Evolutionary conservation across 2,888 invertebrate genomes (phyloP), one percentile per base, ranked within the genome.

Genomic region (Chironomus tentans): DNA sequence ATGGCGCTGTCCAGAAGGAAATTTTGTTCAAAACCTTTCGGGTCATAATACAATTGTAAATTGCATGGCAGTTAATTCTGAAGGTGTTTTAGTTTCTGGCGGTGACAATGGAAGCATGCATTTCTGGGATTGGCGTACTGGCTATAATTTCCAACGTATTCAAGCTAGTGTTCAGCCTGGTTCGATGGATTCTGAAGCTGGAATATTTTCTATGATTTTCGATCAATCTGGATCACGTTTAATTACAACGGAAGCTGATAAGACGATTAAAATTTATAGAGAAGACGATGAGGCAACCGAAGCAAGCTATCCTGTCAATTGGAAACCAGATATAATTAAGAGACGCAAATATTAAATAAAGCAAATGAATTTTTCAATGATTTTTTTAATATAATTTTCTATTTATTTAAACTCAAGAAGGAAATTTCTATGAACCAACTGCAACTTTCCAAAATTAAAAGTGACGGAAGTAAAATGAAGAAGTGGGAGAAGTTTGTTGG

Each of bases 101-200:
- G 98, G 96, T 22, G 98, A 99, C 82, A 99, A 99, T 82, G 99
- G 99, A 0, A 95, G 97, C 0, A 88, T 99, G 87, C 91, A 94
- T 83, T 92, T 95, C 81, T 99, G 98, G 98, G 99, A 99, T 83
- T 99, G 98, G 98, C 88, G 95, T 80, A 98, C 98, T 0, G 99
- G 98, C 0, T 98, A 98, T 82, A 99, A 99, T 85, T 99, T 98
- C 86, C 99, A 99, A 85, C 87, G 94, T 77, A 85, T 93, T 77
- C 93, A 93, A 86, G 91, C 97, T 4, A 93, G 95, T 2, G 97
- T 96, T 0, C 99, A 99, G 82, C 98, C 98, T 0, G 99, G 99
- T 13, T 98, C 98, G 0, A 98, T 99, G 91, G 99, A 99, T 84
- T 97, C 97, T 15, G 99, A 99, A 84, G 95, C 97, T 18, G 99